Evolutionary conservation across 2,888 invertebrate species (phyloP), one percentile per base, ranked within the genome.

Genomic region (Nemotelus nigrinus): DNA sequence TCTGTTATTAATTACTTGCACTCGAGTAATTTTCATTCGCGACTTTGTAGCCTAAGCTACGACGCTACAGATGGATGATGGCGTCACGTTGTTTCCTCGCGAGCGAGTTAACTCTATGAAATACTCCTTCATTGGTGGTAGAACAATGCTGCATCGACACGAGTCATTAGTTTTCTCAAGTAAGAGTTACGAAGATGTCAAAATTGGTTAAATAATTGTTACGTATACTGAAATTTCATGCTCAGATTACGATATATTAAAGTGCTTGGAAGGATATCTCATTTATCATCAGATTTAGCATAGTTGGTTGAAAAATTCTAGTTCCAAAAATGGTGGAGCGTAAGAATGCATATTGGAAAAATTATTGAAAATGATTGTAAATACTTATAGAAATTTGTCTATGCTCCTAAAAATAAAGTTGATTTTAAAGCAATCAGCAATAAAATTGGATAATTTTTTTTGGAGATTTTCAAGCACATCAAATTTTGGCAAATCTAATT

Each of bases 1-100:
- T 79, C 78, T 79, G 78, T 78, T 79, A 79, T 79, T 79, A 79
- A 79, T 79, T 79, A 79, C 74, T 77, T 71, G 71, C 75, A 76
- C 74, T 78, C 75, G 79, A 67, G 55, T 77, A 41, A 77, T 68
- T 78, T 72, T 65, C 58, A 68, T 44, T 63, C 72, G 67, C 68
- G 63, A 74, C 74, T 77, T 74, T 79, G 48, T 58, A 63, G 76
- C 76, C 25, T 25, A 25, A 25, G 25, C 25, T 25, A 25, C 25
- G 25, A 60, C 2, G 39, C 25, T 60, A 5, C 25, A 7, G 60
- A 60, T 60, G 60, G 41, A 60, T 60, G 60, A 60, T 3, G 60
- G 39, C 41, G 41, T 7, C 41, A 39, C 41, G 25, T 58, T 8
- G 4, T n/a, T 58, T 58, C 4, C 41, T 39, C n/a, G 41, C 39